Evolutionary conservation across 2,113 vertebrate species (phyloP), one percentile per base, ranked within the genome.

Genomic region (Axis porcinus): DNA sequence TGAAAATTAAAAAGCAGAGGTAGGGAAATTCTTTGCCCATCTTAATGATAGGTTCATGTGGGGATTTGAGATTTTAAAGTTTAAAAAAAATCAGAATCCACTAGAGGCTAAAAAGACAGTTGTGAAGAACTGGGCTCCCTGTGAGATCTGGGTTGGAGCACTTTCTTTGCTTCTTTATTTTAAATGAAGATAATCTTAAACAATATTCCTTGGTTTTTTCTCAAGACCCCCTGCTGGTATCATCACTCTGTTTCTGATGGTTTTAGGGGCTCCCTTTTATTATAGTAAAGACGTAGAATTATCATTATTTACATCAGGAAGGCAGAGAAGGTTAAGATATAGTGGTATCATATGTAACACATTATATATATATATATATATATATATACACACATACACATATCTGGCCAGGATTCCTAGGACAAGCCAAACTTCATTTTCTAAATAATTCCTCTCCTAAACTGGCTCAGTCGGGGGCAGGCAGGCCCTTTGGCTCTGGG

Each of bases 341-440:
- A 27, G 86, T n/a, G 40, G 52, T 23, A 47, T 27, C 16, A 3
- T 36, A 23, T 64, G 52, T 47, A 47, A 83, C 50, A 57, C 55
- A 36, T 30, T 5, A 43, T 55, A 43, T n/a, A 62, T 9, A 67
- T 6, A 57, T 12, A 54, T 5, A 67, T 13, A 43, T 30, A 43
- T n/a, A 36, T 30, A 43, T 25, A 50, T n/a, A 67, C 12, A 58
- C 4, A 67, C 33, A 70, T 10, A 79, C 40, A 33, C 4, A 30
- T 52, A 27, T 57, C 14, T 78, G 14, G 1, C 16, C 54, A 95
- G 78, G 55, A 97, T 97, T 93, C 81, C 64, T 90, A 96, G 60
- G 50, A 96, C 28, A 64, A 50, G 50, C 33, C 96, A 97, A 98
- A 98, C 96, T 97, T 98, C 94, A 92, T 97, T 97, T 98, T 93